Evolutionary conservation across 2,797 vertebrate genomes (phyloP).

Genomic region (Tragelaphus eurycerus): DNA sequence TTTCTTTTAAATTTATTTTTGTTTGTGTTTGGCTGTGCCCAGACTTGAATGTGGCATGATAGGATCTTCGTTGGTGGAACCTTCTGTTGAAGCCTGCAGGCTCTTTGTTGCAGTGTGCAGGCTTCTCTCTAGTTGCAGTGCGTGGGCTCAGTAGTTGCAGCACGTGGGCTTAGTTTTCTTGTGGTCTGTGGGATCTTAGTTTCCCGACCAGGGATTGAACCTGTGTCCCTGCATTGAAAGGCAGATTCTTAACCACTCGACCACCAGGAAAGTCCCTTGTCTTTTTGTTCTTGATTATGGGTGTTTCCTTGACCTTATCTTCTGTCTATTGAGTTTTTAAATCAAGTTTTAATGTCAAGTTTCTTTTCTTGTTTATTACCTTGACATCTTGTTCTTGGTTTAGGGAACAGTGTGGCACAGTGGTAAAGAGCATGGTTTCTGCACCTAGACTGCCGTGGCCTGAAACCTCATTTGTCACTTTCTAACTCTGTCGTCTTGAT

Average conservation of each 20-base stretch:
- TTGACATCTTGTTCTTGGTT: background rate
- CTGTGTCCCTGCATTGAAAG: background rate
- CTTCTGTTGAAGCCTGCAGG: background rate
- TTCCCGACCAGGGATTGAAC: background rate
- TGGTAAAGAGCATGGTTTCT: background rate
- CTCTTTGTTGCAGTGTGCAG: background rate
- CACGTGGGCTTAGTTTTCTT: background rate
- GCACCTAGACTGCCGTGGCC: background rate
- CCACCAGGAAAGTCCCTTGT: background rate
- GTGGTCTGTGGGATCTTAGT: background rate
- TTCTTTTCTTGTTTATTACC: background rate
- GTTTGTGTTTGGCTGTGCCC: background rate
- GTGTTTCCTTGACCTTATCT: background rate
- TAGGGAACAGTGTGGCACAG: background rate
- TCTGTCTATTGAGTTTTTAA: background rate
- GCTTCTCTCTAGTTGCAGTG: background rate
- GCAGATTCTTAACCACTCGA: background rate
- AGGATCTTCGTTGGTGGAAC: background rate
- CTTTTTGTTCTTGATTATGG: background rate
- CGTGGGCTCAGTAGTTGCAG: background rate
- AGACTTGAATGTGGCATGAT: background rate
- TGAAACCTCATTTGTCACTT: background rate
- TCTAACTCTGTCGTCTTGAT: background rate
- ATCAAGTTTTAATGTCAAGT: background rate
- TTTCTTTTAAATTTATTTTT: background rate